Evolutionary conservation across 1,140 invertebrate species (phyloP).

Genomic region (Heterodera carotae): DNA sequence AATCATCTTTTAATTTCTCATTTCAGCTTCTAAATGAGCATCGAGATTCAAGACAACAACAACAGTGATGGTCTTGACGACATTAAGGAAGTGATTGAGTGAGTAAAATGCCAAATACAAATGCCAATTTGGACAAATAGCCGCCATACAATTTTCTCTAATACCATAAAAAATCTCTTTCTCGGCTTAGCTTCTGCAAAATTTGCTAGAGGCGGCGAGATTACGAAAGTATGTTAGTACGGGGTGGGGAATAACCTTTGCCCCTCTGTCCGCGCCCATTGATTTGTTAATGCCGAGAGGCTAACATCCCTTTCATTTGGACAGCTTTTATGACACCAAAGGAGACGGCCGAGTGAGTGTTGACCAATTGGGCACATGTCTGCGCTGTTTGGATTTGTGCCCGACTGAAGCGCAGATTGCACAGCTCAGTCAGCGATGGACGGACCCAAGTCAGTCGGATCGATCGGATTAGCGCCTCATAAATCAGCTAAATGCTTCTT

Average conservation of each 20-base stretch:
- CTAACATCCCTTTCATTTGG: not conserved
- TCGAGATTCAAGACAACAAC: not conserved
- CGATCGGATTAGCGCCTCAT: too few species aligned
- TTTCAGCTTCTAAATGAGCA: not conserved
- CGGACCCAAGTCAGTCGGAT: slow-evolving; percentile 12
- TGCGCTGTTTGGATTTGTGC: slow-evolving; percentile 44
- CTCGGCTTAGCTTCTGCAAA: too few species aligned
- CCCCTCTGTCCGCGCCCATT: too few species aligned
- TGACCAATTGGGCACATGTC: slow-evolving; percentile 39
- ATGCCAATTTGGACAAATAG: too few species aligned
- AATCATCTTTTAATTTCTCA: not conserved
- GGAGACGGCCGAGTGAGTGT: slow-evolving; percentile 41
- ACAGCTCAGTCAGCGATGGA: slow-evolving; percentile 66
- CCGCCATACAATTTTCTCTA: too few species aligned
- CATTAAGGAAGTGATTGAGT: not conserved
- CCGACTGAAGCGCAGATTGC: slow-evolving; percentile 44
- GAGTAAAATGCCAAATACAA: not conserved
- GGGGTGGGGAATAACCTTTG: too few species aligned
- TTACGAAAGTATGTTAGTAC: too few species aligned
- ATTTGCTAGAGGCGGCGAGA: too few species aligned
- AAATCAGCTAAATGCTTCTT: not conserved
- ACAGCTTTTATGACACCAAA: slow-evolving; percentile 44
- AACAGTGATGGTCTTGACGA: not conserved
- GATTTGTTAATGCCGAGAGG: not conserved
- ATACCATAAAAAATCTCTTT: too few species aligned